Conservation (phyloP, 64 coral and sea anemone species). For the Hydrozoanthus tunicans region DNA sequence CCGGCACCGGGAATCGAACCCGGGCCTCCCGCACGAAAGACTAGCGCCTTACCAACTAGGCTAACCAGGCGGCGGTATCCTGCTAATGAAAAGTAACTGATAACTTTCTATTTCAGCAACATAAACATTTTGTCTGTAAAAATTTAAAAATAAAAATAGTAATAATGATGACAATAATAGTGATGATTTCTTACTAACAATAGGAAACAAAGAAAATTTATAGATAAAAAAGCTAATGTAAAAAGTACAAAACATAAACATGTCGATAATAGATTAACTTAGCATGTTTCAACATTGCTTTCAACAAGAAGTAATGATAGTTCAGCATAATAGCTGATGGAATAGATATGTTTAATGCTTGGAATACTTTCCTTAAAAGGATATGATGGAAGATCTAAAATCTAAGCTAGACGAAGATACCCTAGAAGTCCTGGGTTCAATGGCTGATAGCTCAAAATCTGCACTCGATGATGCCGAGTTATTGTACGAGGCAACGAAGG, state of each 20-base stretch:
- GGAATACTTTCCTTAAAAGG: background rate
- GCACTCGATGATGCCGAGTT: constrained; percentile 64
- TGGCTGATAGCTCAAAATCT: constrained; percentile 51
- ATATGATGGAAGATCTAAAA: constrained; percentile 74
- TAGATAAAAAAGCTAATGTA: background rate
- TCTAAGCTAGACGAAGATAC: constrained; percentile 72
- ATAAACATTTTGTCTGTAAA: too few species aligned
- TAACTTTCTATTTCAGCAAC: too few species aligned
- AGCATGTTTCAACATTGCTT: background rate
- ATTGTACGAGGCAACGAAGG: constrained; percentile 84
- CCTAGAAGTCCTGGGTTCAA: constrained; percentile 56
- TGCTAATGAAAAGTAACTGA: too few species aligned
- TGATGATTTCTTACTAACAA: too few species aligned
- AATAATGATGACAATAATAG: too few species aligned
- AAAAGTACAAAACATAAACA: background rate
- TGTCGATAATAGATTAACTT: background rate
- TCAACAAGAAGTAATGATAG: background rate
- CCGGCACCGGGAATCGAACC: too few species aligned
- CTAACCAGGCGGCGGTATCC: too few species aligned
- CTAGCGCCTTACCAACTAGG: too few species aligned
- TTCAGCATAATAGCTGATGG: background rate
- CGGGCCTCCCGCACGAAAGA: too few species aligned
- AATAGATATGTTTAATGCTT: background rate
- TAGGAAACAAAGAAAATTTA: too few species aligned
- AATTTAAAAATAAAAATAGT: too few species aligned